Evolutionary conservation across 2,113 vertebrate species (phyloP).

Genomic region (Hystrix brachyura): DNA sequence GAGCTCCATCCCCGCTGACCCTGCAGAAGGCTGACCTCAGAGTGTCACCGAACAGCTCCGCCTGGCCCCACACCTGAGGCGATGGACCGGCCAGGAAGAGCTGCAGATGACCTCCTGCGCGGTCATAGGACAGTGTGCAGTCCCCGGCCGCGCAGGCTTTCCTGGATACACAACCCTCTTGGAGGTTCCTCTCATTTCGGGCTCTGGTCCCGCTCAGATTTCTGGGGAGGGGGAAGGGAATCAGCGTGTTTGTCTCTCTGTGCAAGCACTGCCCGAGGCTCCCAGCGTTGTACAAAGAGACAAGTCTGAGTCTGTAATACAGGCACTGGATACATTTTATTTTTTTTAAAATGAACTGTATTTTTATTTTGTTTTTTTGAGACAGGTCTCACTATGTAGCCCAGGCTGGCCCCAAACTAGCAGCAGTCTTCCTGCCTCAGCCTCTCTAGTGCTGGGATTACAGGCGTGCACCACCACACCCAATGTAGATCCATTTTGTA

Average conservation of each 20-base stretch:
- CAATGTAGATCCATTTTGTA: not conserved
- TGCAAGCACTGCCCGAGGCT: not conserved
- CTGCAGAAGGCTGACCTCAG: constrained; percentile 7
- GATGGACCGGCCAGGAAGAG: constrained; percentile 59
- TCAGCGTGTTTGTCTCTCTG: not conserved
- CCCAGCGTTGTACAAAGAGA: not conserved
- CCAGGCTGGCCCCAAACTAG: not conserved
- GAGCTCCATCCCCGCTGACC: too few species aligned
- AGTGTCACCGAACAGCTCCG: not conserved
- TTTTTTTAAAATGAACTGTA: not conserved
- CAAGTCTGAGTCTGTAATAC: not conserved
- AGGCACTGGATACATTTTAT: not conserved
- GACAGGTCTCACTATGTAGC: not conserved
- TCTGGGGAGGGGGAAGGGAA: not conserved
- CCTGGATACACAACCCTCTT: fast-evolving
- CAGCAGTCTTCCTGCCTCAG: not conserved
- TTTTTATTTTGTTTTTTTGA: not conserved
- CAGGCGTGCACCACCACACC: not conserved
- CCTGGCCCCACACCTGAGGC: constrained; percentile 57
- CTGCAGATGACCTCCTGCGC: not conserved
- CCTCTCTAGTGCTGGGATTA: not conserved
- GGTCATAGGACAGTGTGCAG: constrained; percentile 28
- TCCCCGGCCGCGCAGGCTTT: not conserved
- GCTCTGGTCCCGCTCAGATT: not conserved
- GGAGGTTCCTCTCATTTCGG: not conserved